Evolutionary conservation across 1,140 invertebrate genomes (phyloP), one percentile per base, ranked within the genome.

Genomic region (Polypedilum vanderplanki): DNA sequence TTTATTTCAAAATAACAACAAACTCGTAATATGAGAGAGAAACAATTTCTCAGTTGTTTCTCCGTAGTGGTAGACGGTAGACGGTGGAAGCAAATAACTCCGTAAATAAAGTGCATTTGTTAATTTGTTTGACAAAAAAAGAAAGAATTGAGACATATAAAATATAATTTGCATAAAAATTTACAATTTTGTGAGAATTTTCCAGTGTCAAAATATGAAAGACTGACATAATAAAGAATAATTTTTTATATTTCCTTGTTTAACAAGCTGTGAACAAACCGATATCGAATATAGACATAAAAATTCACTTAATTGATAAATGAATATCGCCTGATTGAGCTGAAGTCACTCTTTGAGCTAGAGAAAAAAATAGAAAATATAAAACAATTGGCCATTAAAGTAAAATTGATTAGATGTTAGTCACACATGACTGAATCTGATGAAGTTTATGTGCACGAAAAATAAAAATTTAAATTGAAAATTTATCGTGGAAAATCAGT

Each of bases 391-490:
- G 10, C 46, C 12, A 57, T 57, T n/a, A 57, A 57, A 70, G 65
- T 20, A 70, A 70, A 70, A 70, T 70, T 70, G 65, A 70, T 70
- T 70, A 22, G 65, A 70, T 70, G 65, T 70, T 70, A 70, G 65
- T 70, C 65, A 70, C 65, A 70, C 65, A 70, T 70, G 17, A 70
- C 17, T 70, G 65, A 18, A 18, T 70, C 65, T 57, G 46, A 57
- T n/a, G 46, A n/a, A 57, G 46, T 57, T 57, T n/a, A 57, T 57
- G 46, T 57, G 46, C 46, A 57, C 46, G 46, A 57, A 57, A n/a
- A 57, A 57, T 57, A 3, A 57, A 33, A 33, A 33, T 33, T 33
- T 1, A 33, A 33, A 33, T 33, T 33, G 24, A 33, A 33, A 57
- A 57, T 57, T 57, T 57, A 57, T 57, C 46, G 46, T 57, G 65